Base-by-base conservation (phyloP, 1,140 invertebrate species). In the Neotoxoptera formosana region DNA sequence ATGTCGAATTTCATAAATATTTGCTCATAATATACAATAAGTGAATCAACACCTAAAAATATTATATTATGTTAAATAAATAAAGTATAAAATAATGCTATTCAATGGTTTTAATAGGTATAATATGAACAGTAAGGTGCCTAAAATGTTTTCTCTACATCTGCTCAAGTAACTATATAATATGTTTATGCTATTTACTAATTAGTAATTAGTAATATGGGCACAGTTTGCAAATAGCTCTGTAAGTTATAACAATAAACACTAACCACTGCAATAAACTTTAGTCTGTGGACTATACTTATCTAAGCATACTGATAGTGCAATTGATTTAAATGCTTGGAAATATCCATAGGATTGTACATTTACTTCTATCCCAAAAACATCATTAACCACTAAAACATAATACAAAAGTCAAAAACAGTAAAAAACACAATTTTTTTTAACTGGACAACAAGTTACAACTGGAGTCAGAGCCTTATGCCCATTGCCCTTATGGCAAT, bases 351-450 rank as follows among this genome's bases (percentile, higher is more conserved):
- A 98, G 96, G 94, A 98, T 96, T 45, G 97, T 97, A 25, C 98
- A 98, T 60, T 97, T 95, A 88, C 96, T 96, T 30, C 97, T 97
- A 96, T 98, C 98, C 98, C 98, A 99, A 94, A 99, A 97, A 56
- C 97, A 97, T 1, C 98, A 96, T 94, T 97, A 96, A 0, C 98
- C 98, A 60, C 97, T 96, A 36, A 67, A 95, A 94, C 36, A 92
- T 47, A 89, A 94, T 30, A 92, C 34, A 89, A 41, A 81, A n/a
- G 51, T 48, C 9, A 87, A 76, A 93, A 34, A 34, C 7, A 47
- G 93, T n/a, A 21, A 47, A 67, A 93, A 34, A 20, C 36, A 76
- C 25, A 45, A 11, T 41, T 41, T 41, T 41, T 41, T 41, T 41
- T 2, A 41, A 41, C 41, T 41, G 41, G 41, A 41, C 41, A 2